These are phyloP conservation scores for Xyrichtys novacula DNA, from an alignment of 2,797 vertebrate species.

Conservation along the genomic window DNA sequence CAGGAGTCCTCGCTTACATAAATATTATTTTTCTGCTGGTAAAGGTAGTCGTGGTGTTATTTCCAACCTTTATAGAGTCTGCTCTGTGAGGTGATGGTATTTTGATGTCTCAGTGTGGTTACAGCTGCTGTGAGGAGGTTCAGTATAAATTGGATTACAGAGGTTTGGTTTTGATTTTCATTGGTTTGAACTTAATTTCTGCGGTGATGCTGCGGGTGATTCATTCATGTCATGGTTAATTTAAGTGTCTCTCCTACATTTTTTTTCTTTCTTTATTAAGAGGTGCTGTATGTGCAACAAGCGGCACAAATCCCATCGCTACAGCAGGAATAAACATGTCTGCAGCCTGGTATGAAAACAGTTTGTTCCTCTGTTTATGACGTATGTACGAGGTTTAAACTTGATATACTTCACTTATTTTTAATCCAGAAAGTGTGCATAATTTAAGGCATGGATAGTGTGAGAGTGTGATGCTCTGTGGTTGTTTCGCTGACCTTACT, in stretches of 20 bases:
- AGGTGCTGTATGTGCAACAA: background rate
- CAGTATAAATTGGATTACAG: slow-evolving; percentile 69
- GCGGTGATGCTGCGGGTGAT: slow-evolving; percentile 72
- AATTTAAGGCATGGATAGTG: no score
- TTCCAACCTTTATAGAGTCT: slow-evolving; percentile 71
- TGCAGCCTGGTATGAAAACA: no score
- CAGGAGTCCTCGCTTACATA: slow-evolving; percentile 66
- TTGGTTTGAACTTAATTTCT: slow-evolving; percentile 75
- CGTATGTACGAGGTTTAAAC: no score
- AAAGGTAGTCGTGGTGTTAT: slow-evolving; percentile 76
- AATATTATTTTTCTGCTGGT: slow-evolving; percentile 81
- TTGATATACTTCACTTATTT: no score
- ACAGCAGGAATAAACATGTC: no score
- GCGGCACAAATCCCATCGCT: no score
- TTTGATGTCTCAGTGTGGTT: slow-evolving; percentile 64
- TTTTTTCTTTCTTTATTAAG: slow-evolving; percentile 20
- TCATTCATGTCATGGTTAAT: slow-evolving; percentile 74
- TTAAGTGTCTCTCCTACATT: slow-evolving; percentile 38
- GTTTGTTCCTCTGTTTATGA: no score
- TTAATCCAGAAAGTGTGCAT: no score
- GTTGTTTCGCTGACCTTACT: no score
- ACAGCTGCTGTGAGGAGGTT: slow-evolving; percentile 67
- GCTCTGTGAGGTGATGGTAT: slow-evolving; percentile 74
- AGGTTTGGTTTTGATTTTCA: slow-evolving; percentile 70
- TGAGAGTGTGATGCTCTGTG: no score